These are phyloP conservation scores for Microctonus brassicae DNA, from an alignment of 2,888 invertebrate genomes.

Conservation along the genomic window DNA sequence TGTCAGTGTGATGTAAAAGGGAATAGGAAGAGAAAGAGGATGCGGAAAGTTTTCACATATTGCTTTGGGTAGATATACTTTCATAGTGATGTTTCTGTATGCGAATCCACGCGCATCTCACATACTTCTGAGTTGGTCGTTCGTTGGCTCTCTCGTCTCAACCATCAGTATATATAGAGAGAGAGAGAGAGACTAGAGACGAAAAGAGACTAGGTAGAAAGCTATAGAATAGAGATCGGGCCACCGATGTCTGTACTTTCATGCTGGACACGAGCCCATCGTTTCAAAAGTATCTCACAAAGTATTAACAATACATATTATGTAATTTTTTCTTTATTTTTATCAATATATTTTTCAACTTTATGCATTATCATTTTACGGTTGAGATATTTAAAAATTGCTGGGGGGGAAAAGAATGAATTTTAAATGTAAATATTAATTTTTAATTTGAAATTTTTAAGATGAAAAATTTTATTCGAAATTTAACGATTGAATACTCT, in stretches of 20 bases:
- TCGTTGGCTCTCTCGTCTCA: not conserved
- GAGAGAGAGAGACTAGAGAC: not conserved
- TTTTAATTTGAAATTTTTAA: too few species aligned
- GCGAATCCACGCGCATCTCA: constrained; percentile 27
- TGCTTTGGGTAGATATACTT: constrained; percentile 5
- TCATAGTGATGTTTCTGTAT: constrained; percentile 19
- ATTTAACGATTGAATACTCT: too few species aligned
- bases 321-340: too few species aligned
- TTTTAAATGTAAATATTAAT: too few species aligned
- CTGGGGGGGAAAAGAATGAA: too few species aligned
- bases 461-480: too few species aligned
- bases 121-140: constrained; percentile 18
- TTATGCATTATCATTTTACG: too few species aligned
- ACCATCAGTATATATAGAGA: not conserved
- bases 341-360: too few species aligned
- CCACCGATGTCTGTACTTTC: constrained; percentile 48
- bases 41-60: constrained; percentile 17
- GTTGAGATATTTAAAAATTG: too few species aligned
- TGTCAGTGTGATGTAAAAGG: constrained; percentile 3
- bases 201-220: not conserved
- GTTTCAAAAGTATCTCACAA: constrained; percentile 58
- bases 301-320: constrained; percentile 26
- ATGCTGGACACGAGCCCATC: constrained; percentile 59
- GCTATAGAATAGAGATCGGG: constrained; percentile 47
- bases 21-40: not conserved